Percentiles rank a stretch among this genome's conserved stretches.
Evolutionary conservation across 2,797 vertebrate genomes (phyloP).

Genomic region (Halcyon smyrnensis): DNA sequence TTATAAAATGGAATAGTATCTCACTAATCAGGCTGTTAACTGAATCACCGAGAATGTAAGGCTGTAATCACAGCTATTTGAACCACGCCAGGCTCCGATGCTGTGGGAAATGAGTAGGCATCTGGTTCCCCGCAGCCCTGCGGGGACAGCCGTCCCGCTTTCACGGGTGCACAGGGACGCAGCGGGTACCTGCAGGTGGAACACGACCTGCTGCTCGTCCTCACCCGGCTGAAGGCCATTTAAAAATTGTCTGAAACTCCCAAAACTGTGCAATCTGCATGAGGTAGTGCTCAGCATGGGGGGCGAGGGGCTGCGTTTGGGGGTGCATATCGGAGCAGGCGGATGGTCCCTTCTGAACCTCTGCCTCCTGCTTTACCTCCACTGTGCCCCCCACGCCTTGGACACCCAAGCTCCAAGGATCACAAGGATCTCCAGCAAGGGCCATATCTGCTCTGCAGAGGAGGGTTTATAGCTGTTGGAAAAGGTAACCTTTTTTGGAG

Average conservation of each 20-base stretch:
- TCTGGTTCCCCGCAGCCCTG: rapidly evolving
- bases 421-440: not conserved
- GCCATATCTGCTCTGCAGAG: not conserved
- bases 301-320: rapidly evolving
- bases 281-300: not conserved
- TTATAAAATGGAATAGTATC: conserved; percentile 79
- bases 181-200: rapidly evolving
- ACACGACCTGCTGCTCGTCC: not conserved
- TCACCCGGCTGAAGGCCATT: not conserved
- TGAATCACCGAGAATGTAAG: conserved; percentile 74
- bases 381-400: rapidly evolving
- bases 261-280: not conserved
- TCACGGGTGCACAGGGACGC: not conserved
- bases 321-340: rapidly evolving
- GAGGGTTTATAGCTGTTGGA: not conserved
- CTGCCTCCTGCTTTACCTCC: not conserved
- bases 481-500: rapidly evolving
- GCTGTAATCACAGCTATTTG: conserved; percentile 71
- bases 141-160: rapidly evolving
- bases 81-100: not conserved
- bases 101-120: not conserved
- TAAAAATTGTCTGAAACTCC: not conserved
- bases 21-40: conserved; percentile 78
- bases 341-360: not conserved
- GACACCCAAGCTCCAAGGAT: not conserved